These are phyloP conservation scores for Luehdorfia chinensis DNA, from an alignment of 1,140 invertebrate species.

Conservation along the genomic window DNA sequence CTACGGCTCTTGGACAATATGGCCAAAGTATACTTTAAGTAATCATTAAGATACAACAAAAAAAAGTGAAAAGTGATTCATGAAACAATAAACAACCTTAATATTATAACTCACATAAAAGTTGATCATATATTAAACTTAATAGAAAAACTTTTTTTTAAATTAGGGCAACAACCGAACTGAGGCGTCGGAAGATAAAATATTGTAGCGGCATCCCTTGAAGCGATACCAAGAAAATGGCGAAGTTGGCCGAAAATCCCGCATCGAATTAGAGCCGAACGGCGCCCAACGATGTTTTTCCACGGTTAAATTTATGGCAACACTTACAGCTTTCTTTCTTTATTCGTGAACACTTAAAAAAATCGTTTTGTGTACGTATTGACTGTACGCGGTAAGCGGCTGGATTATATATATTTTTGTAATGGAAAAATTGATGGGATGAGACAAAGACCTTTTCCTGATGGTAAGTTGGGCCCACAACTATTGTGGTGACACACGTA, in stretches of 20 bases:
- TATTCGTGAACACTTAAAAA: conserved; percentile 47
- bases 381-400: conserved; percentile 26
- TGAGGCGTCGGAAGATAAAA: conserved; percentile 12
- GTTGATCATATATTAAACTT: conserved; percentile 3
- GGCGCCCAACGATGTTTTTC: conserved; percentile 39
- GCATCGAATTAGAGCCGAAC: conserved; percentile 37
- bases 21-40: too few relatives aligned
- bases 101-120: too few relatives aligned
- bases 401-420: too few relatives aligned
- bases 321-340: conserved; percentile 47
- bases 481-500: too few relatives aligned
- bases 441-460: too few relatives aligned
- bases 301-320: conserved; percentile 50
- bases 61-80: too few relatives aligned
- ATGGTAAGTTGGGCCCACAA: too few relatives aligned
- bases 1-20: too few relatives aligned
- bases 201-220: conserved; percentile 7
- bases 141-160: conserved; percentile 10
- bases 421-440: neutral
- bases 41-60: too few relatives aligned
- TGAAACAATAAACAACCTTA: too few relatives aligned
- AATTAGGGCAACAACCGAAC: conserved; percentile 7
- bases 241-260: conserved; percentile 27
- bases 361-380: conserved; percentile 25
- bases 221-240: conserved; percentile 10